These are phyloP conservation scores for Lasioglossum leucozonium DNA, from an alignment of 2,888 invertebrate species.

Conservation along the genomic window DNA sequence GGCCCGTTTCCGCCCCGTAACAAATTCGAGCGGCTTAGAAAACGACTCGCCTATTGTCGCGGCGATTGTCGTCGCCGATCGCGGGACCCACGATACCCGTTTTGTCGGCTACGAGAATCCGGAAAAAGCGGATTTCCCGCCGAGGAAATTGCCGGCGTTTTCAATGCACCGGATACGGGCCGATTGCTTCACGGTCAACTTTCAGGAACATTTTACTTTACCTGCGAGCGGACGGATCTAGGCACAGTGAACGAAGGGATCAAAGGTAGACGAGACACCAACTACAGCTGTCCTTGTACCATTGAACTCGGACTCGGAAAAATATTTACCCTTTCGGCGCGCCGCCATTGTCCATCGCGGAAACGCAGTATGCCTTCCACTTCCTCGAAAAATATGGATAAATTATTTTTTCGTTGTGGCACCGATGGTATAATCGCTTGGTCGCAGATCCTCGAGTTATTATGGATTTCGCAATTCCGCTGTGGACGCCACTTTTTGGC, in stretches of 20 bases:
- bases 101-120: constrained; percentile 35
- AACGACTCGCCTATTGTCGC: constrained; percentile 35
- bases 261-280: constrained; percentile 32
- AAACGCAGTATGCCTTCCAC: background rate
- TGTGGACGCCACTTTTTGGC: background rate
- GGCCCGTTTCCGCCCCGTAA: background rate
- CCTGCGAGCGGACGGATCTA: constrained; percentile 26
- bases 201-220: constrained; percentile 66
- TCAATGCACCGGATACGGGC: constrained; percentile 73
- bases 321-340: constrained; percentile 67
- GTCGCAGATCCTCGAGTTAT: background rate
- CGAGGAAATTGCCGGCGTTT: constrained; percentile 44
- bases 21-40: constrained; percentile 31
- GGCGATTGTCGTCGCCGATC: constrained; percentile 39
- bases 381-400: background rate
- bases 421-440: background rate
- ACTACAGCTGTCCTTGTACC: constrained; percentile 53
- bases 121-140: constrained; percentile 73
- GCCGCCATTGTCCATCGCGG: background rate
- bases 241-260: constrained; percentile 21
- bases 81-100: constrained; percentile 13
- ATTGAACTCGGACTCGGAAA: constrained; percentile 52
- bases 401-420: background rate
- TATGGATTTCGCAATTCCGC: background rate
- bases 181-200: constrained; percentile 73